Percentiles rank a stretch among this genome's conserved stretches.
phyloP scores from a whole-genome alignment of 1,140 invertebrate species.

The Calliopsis andreniformis region DNA sequence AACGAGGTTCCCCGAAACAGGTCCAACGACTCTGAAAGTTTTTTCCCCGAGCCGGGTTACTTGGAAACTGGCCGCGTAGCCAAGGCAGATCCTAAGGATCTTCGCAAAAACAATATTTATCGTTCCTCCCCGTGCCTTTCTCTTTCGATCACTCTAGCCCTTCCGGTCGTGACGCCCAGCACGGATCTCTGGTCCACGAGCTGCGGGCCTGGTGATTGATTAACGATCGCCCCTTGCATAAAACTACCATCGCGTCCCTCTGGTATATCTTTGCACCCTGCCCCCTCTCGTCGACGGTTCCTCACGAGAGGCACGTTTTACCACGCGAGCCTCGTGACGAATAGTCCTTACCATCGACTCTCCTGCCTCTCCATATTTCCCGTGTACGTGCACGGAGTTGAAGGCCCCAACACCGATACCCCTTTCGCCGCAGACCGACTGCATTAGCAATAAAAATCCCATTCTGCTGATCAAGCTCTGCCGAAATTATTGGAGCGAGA shows the following conservation, averaged over 20 bases:
- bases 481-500: conserved; percentile 59
- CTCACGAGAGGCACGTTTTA: conserved; percentile 50
- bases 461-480: conserved; percentile 33
- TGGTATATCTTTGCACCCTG: conserved; percentile 30
- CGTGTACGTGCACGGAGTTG: conserved; percentile 2
- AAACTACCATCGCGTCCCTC: conserved; percentile 64
- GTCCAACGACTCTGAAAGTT: conserved; percentile 34
- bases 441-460: conserved; percentile 67
- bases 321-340: conserved; percentile 42
- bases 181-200: conserved; percentile 42
- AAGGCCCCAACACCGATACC: not conserved
- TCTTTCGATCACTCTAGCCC: conserved; percentile 49
- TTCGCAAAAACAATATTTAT: conserved; percentile 75
- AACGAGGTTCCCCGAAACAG: conserved; percentile 33
- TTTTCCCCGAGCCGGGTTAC: conserved; percentile 57
- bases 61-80: conserved; percentile 63
- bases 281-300: conserved; percentile 8
- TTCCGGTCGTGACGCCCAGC: conserved; percentile 53
- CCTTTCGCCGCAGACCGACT: conserved; percentile 40
- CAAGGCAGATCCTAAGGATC: conserved; percentile 39
- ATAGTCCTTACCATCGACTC: conserved; percentile 45
- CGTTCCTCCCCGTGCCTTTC: conserved; percentile 53
- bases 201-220: conserved; percentile 68
- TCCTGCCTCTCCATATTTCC: conserved; percentile 49
- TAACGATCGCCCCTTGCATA: conserved; percentile 75